These are phyloP conservation scores for Lordiphosa andalusiaca DNA, from an alignment of 2,888 invertebrate species.

Conservation along the genomic window DNA sequence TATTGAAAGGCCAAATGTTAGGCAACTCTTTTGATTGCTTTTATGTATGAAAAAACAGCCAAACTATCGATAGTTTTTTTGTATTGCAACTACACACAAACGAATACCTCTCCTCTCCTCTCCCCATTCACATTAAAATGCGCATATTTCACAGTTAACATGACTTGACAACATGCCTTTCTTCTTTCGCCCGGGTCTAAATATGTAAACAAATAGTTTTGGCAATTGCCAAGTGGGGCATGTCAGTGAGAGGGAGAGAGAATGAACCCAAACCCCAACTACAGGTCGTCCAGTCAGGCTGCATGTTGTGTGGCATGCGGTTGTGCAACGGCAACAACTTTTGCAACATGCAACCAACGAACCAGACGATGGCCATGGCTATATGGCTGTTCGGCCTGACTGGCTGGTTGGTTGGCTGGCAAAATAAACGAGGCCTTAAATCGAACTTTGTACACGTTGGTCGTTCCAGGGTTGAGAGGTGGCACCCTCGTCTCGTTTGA, in stretches of 20 bases:
- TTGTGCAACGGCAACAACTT: conserved; percentile 73
- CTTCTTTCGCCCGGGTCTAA: conserved; percentile 63
- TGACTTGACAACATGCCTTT: conserved; percentile 76
- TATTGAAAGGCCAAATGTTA: too few species aligned
- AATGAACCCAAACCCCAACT: not conserved
- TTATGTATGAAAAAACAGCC: too few species aligned
- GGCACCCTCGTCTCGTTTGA: conserved; percentile 61
- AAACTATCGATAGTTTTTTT: too few species aligned
- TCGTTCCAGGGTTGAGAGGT: conserved; percentile 25
- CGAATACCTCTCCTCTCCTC: not conserved
- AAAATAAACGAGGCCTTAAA: conserved; percentile 77
- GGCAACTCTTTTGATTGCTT: too few species aligned
- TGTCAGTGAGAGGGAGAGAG: conserved; percentile 32
- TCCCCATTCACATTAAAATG: conserved; percentile 57
- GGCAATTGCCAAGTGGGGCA: conserved; percentile 76
- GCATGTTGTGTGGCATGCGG: conserved; percentile 71
- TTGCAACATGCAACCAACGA: conserved; percentile 69
- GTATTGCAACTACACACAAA: not conserved
- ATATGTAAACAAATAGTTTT: conserved; percentile 76
- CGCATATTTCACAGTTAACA: conserved; percentile 76
- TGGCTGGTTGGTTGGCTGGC: conserved; percentile 37
- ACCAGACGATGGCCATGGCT: conserved; percentile 53
- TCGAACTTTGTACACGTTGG: conserved; percentile 68
- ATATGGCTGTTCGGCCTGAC: conserved; percentile 13
- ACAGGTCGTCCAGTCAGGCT: conserved; percentile 37